Base-by-base conservation (phyloP, 1,140 invertebrate genomes). In the Matsumurasca onukii region DNA sequence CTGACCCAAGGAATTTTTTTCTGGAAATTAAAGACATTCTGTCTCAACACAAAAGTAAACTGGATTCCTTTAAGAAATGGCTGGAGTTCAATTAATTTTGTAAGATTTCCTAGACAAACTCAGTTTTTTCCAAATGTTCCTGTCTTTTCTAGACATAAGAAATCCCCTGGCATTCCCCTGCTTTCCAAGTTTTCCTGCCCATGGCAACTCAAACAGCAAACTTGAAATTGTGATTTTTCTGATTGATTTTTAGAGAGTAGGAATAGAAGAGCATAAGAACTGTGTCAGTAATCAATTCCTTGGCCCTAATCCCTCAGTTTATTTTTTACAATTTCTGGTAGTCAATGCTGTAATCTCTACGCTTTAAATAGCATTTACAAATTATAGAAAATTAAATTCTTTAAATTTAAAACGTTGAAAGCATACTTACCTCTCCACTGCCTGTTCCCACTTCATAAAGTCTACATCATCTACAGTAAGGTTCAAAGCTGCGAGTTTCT, bases 401-500 rank as follows among this genome's bases (percentile, higher is more conserved):
- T 9, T 9, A 5, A 9, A 39, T 39, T 39, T 39, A 9, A 17
- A 39, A 17, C 5, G 17, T 9, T 9, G 17, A 39, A 39, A 39
- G 34, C 17, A 39, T 17, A 39, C 34, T 69, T 31, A 71, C 70
- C 66, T 71, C 13, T 69, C 55, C 15, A 69, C 48, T 1, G 61
- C 13, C 3, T 63, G 51, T 69, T 71, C 70, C 62, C 27, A 3
- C 1, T 22, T 20, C 31, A 59, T 45, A 17, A 66, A 51, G 5
- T 71, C 17, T n/a, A 66, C 59, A 25, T 39, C 48, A 20, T 29
- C 24, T 20, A 20, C 22, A 13, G 48, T 27, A 0, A 62, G 29
- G 15, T 66, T 39, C n/a, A 68, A 24, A 0, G 20, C 45, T 3
- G 55, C 25, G 25, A 72, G 55, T 34, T 72, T 68, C 30, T 22